Evolutionary conservation across 2,797 vertebrate species (phyloP), one percentile per base, ranked within the genome.

Genomic region (Pangasius larnaudii): DNA sequence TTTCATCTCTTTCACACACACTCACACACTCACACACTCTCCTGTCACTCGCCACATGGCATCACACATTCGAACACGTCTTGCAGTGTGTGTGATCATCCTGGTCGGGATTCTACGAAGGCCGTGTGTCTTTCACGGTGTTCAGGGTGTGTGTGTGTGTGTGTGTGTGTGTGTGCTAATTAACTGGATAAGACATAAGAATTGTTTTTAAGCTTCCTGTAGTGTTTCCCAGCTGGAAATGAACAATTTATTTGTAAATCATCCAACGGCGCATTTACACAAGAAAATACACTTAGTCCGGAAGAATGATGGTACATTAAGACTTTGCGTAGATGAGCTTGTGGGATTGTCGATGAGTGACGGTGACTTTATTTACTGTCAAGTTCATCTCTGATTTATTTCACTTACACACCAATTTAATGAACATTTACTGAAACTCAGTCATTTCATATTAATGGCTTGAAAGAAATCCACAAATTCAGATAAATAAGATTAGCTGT

Each of bases 81-180:
- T 61, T 46, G 22, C 56, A 81, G 78, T 39, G 79, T 79, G 53
- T 58, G 77, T 58, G 77, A 77, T 77, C 46, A 30, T 27, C 46
- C 46, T 77, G 27, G 72, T 16, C 51, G 27, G 11, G 46, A 30
- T 49, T 77, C 74, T 18, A 8, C 1, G 5, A 27, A 39, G 39
- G 22, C 39, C 24, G 27, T 3, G 27, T 30, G 74, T 77, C 71
- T 74, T 74, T 74, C 39, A 46, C 22, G 2, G 46, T 78, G 49
- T 7, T 72, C 36, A 72, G 71, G 39, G 27, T 33, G 36, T 0
- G 27, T 51, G 42, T 77, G 46, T 51, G 33, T 9, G 27, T 33
- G 36, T 0, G 27, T 51, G 36, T 39, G 36, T 39, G 39, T 39
- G 39, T 51, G 36, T 10, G 74, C 2, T 42, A 5, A 19, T 16